Evolutionary conservation across 2,888 invertebrate species (phyloP), one percentile per base, ranked within the genome.

Genomic region (Cinara cedri): DNA sequence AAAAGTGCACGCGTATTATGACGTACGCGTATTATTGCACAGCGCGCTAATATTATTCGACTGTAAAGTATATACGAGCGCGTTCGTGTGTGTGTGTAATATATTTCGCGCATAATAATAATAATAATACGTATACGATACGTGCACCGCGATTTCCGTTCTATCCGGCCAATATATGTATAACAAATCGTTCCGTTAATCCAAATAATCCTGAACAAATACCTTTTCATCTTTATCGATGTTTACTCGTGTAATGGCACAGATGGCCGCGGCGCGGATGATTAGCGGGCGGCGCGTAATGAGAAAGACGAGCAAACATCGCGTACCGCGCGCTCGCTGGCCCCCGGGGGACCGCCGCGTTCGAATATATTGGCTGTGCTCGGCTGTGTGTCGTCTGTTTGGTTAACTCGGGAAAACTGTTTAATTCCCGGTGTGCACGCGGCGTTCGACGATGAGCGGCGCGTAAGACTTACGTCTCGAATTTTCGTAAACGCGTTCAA

Each of bases 161-260:
- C 34, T 16, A 49, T 21, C 19, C 19, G 54, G 1, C 54, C n/a
- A n/a, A 34, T 34, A 57, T 71, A 55, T 42, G n/a, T 68, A 24
- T 55, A 24, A 19, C 42, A 44, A 66, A 54, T 42, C 44, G 44
- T 65, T 65, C 44, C 75, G 49, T 55, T 26, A 46, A 65, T 76
- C n/a, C 66, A 76, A 76, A 66, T 66, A 46, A 76, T 76, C 75
- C 75, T 75, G 65, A 75, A 75, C 65, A 75, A 76, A 66, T 76
- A 76, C 46, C 75, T 55, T 76, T 76, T 76, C 44, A 66, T 66
- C 75, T 76, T 76, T 34, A 46, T 55, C 19, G 19, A 55, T 65
- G 75, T 54, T 75, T 54, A 51, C 44, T 76, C 24, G 72, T 42
- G 42, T 63, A 74, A 51, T 42, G n/a, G 62, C 42, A 74, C 54